These are phyloP conservation scores for Hydriomena furcata DNA, from an alignment of 2,888 invertebrate genomes.

Conservation along the genomic window DNA sequence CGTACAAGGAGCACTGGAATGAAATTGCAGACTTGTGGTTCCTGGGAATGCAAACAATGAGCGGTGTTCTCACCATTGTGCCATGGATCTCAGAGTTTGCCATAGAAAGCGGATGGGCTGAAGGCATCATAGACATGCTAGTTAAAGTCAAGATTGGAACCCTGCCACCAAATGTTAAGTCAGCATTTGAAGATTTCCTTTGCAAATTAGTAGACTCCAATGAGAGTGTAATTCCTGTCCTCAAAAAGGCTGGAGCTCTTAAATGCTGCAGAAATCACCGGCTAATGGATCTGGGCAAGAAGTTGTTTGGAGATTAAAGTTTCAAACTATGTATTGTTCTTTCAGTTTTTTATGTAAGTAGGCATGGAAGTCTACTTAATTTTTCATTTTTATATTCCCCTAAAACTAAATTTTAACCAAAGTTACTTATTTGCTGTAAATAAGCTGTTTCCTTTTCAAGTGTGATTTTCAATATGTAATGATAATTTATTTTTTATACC, in stretches of 20 bases:
- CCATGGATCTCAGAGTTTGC: constrained; percentile 96
- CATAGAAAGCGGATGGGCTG: constrained; percentile 96
- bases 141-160: constrained; percentile 92
- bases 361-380: constrained; percentile 46
- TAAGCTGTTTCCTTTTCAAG: constrained; percentile 37
- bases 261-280: constrained; percentile 93
- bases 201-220: constrained; percentile 93
- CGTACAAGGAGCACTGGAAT: constrained; percentile 94
- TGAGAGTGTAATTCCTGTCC: constrained; percentile 87
- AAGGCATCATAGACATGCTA: constrained; percentile 92
- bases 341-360: constrained; percentile 39
- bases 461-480: constrained; percentile 29
- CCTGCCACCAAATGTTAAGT: constrained; percentile 92
- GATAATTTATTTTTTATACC: constrained; percentile 30
- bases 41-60: constrained; percentile 96
- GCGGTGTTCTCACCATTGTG: constrained; percentile 90
- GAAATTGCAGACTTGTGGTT: constrained; percentile 97
- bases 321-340: constrained; percentile 24
- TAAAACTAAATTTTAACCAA: constrained; percentile 41
- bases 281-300: constrained; percentile 94
- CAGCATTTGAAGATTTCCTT: constrained; percentile 95
- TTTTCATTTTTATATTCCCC: constrained; percentile 36
- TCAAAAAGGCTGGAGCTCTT: constrained; percentile 92
- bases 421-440: constrained; percentile 51
- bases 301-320: constrained; percentile 91